Base-by-base conservation (phyloP, 2,113 vertebrate genomes). In the Sterna hirundo region DNA sequence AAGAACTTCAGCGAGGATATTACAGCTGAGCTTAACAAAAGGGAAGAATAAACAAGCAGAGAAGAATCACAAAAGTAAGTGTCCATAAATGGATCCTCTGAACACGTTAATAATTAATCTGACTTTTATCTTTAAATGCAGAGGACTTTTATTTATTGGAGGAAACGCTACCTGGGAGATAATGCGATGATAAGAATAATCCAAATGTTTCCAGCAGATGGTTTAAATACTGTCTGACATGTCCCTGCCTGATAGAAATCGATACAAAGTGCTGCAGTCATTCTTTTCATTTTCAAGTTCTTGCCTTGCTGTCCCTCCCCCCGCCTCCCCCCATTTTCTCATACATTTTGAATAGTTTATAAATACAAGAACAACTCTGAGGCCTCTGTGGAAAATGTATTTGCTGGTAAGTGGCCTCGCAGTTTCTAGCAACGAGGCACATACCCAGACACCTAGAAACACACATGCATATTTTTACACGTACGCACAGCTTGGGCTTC, bases 281-380 rank as follows among this genome's bases (percentile, higher is more conserved):
- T 72, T 84, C 57, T 88, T 96, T 92, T 94, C 9, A 88, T 96
- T 96, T 95, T 86, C 82, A 90, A 60, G 81, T 91, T 96, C 91
- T 47, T 85, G n/a, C 69, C 55, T 89, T 23, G 2, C 54, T 75
- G 30, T 66, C 44, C 30, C 44, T 58, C 18, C 21, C 29, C 36
- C 4, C 16, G 44, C 49, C 46, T 65, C 52, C 5, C 36, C 47
- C 42, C 11, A 23, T 94, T 95, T 96, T 90, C 86, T 95, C 82
- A 96, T 91, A 42, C 38, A 91, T 94, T 89, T 95, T 94, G 51
- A 81, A 90, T 47, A 86, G 62, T 72, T 95, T 92, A 90, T 93
- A 90, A 93, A 64, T 54, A 64, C 54, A 83, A 75, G 52, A 96
- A 62, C 19, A 69, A 54, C 49, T 55, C 25, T 46, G 64, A 72